phyloP scores from a whole-genome alignment of 2,113 vertebrate genomes.

The Aspiorhynchus laticeps region DNA sequence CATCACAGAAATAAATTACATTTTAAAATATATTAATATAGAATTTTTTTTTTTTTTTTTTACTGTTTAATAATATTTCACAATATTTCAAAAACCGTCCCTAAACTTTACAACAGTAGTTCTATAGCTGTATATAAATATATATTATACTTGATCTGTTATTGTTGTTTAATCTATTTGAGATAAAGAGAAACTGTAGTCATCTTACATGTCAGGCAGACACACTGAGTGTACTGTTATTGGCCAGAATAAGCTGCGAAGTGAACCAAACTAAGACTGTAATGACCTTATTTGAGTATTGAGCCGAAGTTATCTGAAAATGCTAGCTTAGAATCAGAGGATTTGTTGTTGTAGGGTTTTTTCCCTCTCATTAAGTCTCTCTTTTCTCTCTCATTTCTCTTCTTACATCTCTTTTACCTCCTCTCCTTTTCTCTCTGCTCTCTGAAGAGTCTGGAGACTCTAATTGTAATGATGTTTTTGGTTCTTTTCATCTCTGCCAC shows the following conservation, averaged over 20 bases:
- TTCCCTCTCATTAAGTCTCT: background rate
- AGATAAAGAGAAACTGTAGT: background rate
- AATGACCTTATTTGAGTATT: conserved; percentile 29
- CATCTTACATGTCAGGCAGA: background rate
- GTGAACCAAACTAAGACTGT: conserved; percentile 1
- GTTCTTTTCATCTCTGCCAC: conserved; percentile 43
- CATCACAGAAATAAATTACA: background rate
- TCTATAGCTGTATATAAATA: background rate
- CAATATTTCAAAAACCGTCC: background rate
- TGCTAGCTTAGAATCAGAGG: background rate
- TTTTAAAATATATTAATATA: background rate
- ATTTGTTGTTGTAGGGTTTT: background rate
- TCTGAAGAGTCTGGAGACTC: conserved; percentile 33
- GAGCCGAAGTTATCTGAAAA: conserved; percentile 12
- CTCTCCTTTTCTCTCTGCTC: conserved; percentile 5
- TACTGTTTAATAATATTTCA: background rate
- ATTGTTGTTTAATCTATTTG: background rate
- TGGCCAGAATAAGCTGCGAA: conserved; percentile 6
- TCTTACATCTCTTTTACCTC: background rate
- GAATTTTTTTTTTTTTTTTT: background rate
- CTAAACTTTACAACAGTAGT: background rate
- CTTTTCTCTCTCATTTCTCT: background rate
- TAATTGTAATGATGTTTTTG: conserved; percentile 51
- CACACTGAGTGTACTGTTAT: too few relatives aligned
- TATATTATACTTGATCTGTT: background rate